phyloP scores from a whole-genome alignment of 2,888 invertebrate genomes.

The Epiblema foenella region DNA sequence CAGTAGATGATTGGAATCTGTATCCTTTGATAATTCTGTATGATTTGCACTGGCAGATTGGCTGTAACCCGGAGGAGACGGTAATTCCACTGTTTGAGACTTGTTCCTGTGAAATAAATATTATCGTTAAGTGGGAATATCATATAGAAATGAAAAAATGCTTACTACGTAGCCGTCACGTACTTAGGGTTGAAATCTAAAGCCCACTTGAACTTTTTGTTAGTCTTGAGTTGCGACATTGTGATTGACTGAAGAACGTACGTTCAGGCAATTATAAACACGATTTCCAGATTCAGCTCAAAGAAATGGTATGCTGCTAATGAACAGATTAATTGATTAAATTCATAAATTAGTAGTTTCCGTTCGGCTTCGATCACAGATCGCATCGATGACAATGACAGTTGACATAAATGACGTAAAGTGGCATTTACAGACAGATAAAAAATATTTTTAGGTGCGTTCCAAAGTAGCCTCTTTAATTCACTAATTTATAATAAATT shows the following conservation, averaged over 20 bases:
- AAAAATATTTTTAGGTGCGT: too few species aligned
- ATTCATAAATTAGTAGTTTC: too few species aligned
- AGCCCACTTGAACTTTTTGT: constrained; percentile 87
- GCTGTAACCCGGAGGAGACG: constrained; percentile 94
- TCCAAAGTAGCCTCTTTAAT: too few species aligned
- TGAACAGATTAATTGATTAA: neutral
- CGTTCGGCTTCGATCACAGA: neutral
- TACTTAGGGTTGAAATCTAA: constrained; percentile 86
- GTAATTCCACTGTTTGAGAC: constrained; percentile 80
- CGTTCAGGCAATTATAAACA: neutral
- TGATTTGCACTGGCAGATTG: constrained; percentile 89
- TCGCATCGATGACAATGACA: too few species aligned
- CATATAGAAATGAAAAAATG: neutral
- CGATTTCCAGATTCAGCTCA: neutral
- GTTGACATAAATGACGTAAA: too few species aligned
- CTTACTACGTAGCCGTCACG: constrained; percentile 48
- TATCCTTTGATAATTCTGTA: constrained; percentile 92
- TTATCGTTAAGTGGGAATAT: constrained; percentile 11
- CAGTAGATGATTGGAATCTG: constrained; percentile 92
- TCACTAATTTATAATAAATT: too few species aligned
- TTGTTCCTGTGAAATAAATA: constrained; percentile 60
- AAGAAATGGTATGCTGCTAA: neutral
- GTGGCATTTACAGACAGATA: too few species aligned
- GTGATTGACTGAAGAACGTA: constrained; percentile 40
- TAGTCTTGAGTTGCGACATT: constrained; percentile 75